Base-by-base conservation (phyloP, 2,888 invertebrate species). In the Lasioglossum calceatum region DNA sequence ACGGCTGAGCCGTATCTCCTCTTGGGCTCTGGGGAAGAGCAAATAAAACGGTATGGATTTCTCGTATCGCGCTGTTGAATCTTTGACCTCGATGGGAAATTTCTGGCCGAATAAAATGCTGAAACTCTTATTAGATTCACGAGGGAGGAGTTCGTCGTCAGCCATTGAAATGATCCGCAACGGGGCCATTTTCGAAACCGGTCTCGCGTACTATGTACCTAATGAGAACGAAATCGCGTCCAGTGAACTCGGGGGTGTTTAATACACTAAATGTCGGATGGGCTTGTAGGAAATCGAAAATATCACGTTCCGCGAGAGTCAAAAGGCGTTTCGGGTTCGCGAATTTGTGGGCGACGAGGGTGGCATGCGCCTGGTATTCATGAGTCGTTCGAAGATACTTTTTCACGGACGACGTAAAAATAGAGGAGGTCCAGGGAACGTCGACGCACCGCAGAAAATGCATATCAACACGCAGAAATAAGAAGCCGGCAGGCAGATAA, bases 391-490 rank as follows among this genome's bases (percentile, higher is more conserved):
- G 39, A 12, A 54, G 44, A 71, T 50, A 36, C 70, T 87, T 79
- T 79, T 81, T 81, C 79, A 77, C 77, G 85, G 80, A 85, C 79
- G 71, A 85, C 85, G 81, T 86, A 82, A 87, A 89, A 89, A 89
- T 87, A 88, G 84, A 81, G 79, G 67, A 79, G 77, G 23, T 8
- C 27, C 19, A n/a, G 73, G 82, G 82, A 88, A 86, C 87, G 91
- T 91, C 89, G 92, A 87, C 89, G 90, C 87, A 86, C 88, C 90
- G 87, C 81, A 89, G 91, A 92, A 92, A 92, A 92, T 92, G 92
- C 90, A 91, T 88, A 91, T 79, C 91, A 89, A 89, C 88, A 89
- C 91, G 88, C 32, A 32, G 90, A 92, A 92, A 91, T 92, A 91
- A 91, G 91, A 89, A 85, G 86, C 76, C 83, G 86, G 78, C 79